Evolutionary conservation across 2,113 vertebrate genomes (phyloP).

Genomic region (Illadopsis cleaveri): DNA sequence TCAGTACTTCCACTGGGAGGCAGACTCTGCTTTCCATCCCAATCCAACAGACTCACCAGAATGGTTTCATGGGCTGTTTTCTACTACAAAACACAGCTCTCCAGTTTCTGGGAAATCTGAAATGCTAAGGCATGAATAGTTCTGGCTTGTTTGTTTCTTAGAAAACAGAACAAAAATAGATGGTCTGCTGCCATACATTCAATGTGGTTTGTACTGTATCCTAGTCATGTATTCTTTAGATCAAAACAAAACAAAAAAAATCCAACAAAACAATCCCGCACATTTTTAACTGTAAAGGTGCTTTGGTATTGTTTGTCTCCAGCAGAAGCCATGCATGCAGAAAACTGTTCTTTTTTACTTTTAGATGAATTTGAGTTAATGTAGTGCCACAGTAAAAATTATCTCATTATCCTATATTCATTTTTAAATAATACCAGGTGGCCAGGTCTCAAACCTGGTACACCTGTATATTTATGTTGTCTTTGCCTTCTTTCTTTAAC

Average conservation of each 20-base stretch:
- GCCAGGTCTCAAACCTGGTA: not conserved
- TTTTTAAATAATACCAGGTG: not conserved
- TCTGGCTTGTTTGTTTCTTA: not conserved
- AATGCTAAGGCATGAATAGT: not conserved
- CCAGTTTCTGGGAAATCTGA: not conserved
- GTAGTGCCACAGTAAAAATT: not conserved
- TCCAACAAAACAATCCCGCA: not conserved
- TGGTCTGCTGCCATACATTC: not conserved
- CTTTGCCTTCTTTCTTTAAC: not conserved
- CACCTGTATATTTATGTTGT: not conserved
- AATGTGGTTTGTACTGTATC: not conserved
- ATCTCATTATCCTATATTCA: not conserved
- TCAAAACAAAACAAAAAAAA: not conserved
- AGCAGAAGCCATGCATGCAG: not conserved
- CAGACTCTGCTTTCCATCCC: not conserved
- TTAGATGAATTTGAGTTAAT: not conserved
- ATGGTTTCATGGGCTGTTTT: not conserved
- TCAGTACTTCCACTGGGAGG: slow-evolving; percentile 36
- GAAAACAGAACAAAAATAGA: not conserved
- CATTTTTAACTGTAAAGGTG: not conserved
- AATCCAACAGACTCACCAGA: not conserved
- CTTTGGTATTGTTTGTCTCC: not conserved
- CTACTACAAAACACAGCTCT: not conserved
- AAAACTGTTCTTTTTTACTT: not conserved
- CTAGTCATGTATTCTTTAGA: not conserved